Base-by-base conservation (phyloP, 1,140 invertebrate species). In the Cotesia vestalis region DNA sequence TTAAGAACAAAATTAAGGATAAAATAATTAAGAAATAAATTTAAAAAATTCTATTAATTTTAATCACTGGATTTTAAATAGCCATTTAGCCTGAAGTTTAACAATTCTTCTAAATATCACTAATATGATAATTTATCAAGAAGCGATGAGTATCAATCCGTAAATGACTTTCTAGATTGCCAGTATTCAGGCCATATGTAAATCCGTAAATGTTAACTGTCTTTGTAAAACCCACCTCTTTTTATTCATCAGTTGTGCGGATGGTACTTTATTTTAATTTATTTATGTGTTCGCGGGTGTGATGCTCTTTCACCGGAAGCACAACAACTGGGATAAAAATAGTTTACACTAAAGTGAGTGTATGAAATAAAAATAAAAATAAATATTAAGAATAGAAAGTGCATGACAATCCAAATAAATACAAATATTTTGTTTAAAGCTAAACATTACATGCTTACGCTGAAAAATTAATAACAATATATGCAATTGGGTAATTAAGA, bases 101-200 rank as follows among this genome's bases (percentile, higher is more conserved):
- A 27, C 27, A 27, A 27, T 27, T 27, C 27, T 27, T 27, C 27
- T 27, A 27, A 27, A 27, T 27, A 27, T 27, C 27, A 27, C 27
- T 2, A 27, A 3, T 27, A 27, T 27, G 27, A 27, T 27, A 27
- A 27, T 27, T 27, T 2, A 27, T 27, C 27, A 2, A 27, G 11
- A 46, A 11, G 11, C 40, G 34, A 11, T 67, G n/a, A 55, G 14
- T 67, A 68, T 68, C 66, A 55, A 59, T 57, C 53, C 17, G 51
- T 51, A 67, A 67, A 53, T 27, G 3, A 67, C 66, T 67, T 67
- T 67, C 66, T 67, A 67, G 53, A 55, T 38, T 5, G 3, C 20
- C 27, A n/a, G 34, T 53, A 67, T 67, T 40, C 51, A 67, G 66
- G 66, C 34, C 52, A 64, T 27, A 67, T 67, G 66, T 51, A 67